Base-by-base conservation (phyloP, 2,888 invertebrate genomes). In the Julus scanicus region DNA sequence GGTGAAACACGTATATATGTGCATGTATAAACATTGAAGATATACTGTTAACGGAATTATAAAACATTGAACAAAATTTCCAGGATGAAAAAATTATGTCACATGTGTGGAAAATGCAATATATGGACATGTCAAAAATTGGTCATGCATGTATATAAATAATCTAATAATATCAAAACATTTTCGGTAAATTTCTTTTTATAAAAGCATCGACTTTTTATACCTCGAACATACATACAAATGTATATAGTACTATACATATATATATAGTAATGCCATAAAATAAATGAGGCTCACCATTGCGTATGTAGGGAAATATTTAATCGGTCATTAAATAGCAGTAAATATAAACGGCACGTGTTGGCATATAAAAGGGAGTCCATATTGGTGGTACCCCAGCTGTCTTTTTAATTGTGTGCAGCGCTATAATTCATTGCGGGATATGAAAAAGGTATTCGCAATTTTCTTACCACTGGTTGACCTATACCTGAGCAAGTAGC, bases 311-410 rank as follows among this genome's bases (percentile, higher is more conserved):
- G 5, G 53, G 15, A 8, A 53, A 3, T 63, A 63, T 63, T 63
- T 63, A 63, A 63, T 63, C n/a, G n/a, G 63, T 63, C 63, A 63
- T 63, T 63, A 63, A 63, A 63, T 63, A 8, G 63, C 63, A 63
- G 63, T 63, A 63, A 63, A n/a, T n/a, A 63, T 63, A 63, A 63
- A 17, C 63, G n/a, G 63, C 63, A 63, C 63, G 63, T 63, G 63
- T n/a, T 63, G 63, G 20, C 17, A 6, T 63, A 17, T 63, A 63
- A 63, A 63, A 63, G 63, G 63, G 63, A n/a, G 63, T 63, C 63
- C 63, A n/a, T 63, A n/a, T 63, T n/a, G n/a, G 11, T 11, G 4
- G 63, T 63, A 20, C 63, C 63, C 63, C 63, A 63, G 63, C 63
- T 63, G 63, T 63, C 63, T 63, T 17, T 20, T 63, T 63, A 63